Evolutionary conservation across 2,797 vertebrate genomes (phyloP), one percentile per base, ranked within the genome.

Genomic region (Percopsis omiscomaycus): DNA sequence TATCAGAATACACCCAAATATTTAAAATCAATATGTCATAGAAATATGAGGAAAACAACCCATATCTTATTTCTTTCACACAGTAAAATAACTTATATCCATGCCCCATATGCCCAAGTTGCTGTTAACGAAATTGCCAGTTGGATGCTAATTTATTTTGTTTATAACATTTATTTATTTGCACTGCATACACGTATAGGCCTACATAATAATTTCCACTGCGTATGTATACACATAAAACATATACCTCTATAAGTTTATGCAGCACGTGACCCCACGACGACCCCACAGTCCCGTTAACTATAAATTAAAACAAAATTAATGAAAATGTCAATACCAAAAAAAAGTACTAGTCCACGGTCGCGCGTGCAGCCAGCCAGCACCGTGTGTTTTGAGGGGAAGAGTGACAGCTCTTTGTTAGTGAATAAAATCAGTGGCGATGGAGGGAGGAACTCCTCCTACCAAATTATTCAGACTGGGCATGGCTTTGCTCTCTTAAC

Each of bases 361-460:
- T 88, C 88, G 86, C 73, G 6, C 8, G 8, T 42, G 89, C 89
- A 92, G 88, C 89, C 92, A 59, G 80, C 66, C 91, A 89, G 93
- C 93, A 91, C 89, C 82, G 83, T 88, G 91, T 88, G 91, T 93
- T 42, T 42, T 90, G 92, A 91, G 92, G 92, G 89, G 89, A 80
- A 94, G 94, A 94, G 91, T 96, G 95, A 96, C 95, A 96, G 94
- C 91, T 96, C 95, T 98, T 98, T 98, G 96, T 98, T 97, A 95
- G 93, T 94, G 95, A 94, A 93, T 93, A 94, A 93, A 95, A 93
- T 94, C 93, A 92, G 93, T 86, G 93, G 93, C 89, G 89, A 94
- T 88, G 90, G 90, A 86, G 74, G 91, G 94, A 69, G 82, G 91
- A 93, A 86, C 96, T 96, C 96, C 96, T 98, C 96, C 96, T 95